phyloP scores from a whole-genome alignment of 2,888 invertebrate genomes.

The Microplitis deprimator region DNA sequence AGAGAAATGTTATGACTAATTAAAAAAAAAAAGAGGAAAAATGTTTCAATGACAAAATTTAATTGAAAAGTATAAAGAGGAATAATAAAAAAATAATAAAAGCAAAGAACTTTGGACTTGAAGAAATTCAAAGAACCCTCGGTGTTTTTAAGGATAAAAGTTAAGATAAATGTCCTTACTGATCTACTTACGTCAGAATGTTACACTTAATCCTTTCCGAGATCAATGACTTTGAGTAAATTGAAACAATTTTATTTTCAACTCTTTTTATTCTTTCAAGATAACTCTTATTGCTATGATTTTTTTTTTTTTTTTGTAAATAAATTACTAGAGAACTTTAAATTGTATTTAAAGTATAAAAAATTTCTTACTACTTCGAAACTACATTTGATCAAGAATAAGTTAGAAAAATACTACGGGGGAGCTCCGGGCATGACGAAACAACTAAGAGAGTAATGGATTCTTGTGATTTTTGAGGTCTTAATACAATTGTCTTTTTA shows the following conservation, averaged over 20 bases:
- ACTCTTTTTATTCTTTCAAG: no score
- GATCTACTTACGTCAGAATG: constrained; percentile 25
- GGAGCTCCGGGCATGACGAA: no score
- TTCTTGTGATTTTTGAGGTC: no score
- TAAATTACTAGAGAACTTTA: no score
- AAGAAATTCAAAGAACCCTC: constrained; percentile 9
- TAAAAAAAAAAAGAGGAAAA: neutral
- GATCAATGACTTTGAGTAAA: constrained; percentile 3
- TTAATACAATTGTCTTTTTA: no score
- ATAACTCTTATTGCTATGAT: no score
- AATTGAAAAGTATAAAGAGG: neutral
- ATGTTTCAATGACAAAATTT: neutral
- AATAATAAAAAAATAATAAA: neutral
- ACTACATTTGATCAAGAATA: no score
- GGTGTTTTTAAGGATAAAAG: constrained; percentile 15
- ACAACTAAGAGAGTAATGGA: no score
- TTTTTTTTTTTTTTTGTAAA: no score
- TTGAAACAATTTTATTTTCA: neutral
- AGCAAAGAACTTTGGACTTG: neutral
- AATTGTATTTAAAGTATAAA: no score
- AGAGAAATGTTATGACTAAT: neutral
- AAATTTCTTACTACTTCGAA: no score
- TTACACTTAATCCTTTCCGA: constrained; percentile 21
- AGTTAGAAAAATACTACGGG: no score
- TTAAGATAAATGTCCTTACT: neutral